Base-by-base conservation (phyloP, 2,888 invertebrate species). In the Acleris cristana region DNA sequence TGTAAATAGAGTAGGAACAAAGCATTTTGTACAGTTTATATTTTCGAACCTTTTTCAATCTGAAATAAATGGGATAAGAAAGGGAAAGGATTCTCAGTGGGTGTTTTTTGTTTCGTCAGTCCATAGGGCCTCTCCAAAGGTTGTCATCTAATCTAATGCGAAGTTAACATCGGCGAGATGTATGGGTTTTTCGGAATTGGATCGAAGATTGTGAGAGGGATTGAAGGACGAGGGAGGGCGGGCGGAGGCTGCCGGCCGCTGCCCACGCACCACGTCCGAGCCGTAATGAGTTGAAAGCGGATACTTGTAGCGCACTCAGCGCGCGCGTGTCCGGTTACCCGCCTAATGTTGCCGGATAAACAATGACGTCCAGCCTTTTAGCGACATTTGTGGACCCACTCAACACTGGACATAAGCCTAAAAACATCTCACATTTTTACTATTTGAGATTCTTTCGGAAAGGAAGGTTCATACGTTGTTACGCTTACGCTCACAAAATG, bases 241-340 rank as follows among this genome's bases (percentile, higher is more conserved):
- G 78, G 73, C 72, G 79, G 74, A 78, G 75, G 79, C 71, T 75
- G 76, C 72, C 74, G 69, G 72, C 74, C 76, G 75, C 78, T 73
- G 82, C 89, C 90, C 89, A 91, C 92, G 91, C 90, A 90, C 90
- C 89, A 90, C 91, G 91, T 91, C 90, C 90, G 87, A 85, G 79
- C 90, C 85, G 89, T 92, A 92, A 92, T 92, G 92, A 92, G 92
- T 92, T 92, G 92, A 92, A 92, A 92, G 92, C 92, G 90, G 92
- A 92, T 92, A 92, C 92, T 92, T 92, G 92, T 92, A 92, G 90
- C 91, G 91, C 92, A 92, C 92, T 92, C 92, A 92, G 88, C 83
- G 83, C 88, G 91, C 86, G 89, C 92, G 92, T 92, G 92, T 92
- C 92, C 92, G 91, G 92, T 92, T 92, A 91, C 92, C 89, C 90